Conservation (phyloP, 2,888 invertebrate species). For the Acanthosepion esculentum region DNA sequence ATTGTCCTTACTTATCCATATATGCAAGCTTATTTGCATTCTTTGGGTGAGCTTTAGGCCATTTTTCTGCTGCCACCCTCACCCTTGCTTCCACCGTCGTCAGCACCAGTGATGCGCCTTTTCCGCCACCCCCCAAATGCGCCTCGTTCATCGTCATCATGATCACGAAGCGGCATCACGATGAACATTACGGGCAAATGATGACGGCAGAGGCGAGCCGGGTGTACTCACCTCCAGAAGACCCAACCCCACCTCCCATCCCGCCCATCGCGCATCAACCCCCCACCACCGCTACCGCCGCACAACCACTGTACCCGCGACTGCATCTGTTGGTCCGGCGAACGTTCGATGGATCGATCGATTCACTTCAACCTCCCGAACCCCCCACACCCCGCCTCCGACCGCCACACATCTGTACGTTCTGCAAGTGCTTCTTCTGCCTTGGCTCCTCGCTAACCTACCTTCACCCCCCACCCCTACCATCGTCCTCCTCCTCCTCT, state of each 20-base stretch:
- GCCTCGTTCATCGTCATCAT: background rate
- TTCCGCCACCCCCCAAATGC: background rate
- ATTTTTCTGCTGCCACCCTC: background rate
- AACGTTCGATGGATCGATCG: too few relatives aligned
- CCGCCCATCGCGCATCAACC: background rate
- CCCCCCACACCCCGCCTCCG: background rate
- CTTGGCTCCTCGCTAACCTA: background rate
- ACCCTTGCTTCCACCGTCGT: background rate
- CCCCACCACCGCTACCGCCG: background rate
- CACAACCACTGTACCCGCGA: background rate
- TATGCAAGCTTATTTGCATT: background rate
- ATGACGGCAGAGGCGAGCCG: background rate
- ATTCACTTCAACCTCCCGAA: too few relatives aligned
- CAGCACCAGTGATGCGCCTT: background rate
- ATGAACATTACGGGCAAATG: background rate
- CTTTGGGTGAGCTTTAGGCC: background rate
- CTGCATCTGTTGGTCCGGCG: too few relatives aligned
- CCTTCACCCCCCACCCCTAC: background rate
- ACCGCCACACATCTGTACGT: background rate
- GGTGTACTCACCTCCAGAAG: background rate
- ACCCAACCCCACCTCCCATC: background rate
- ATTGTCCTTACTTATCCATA: background rate
- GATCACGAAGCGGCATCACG: background rate
- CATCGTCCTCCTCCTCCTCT: background rate
- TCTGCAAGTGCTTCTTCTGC: background rate